These are phyloP conservation scores for Acanthacorydalis orientalis DNA, from an alignment of 2,888 invertebrate genomes.

Conservation along the genomic window DNA sequence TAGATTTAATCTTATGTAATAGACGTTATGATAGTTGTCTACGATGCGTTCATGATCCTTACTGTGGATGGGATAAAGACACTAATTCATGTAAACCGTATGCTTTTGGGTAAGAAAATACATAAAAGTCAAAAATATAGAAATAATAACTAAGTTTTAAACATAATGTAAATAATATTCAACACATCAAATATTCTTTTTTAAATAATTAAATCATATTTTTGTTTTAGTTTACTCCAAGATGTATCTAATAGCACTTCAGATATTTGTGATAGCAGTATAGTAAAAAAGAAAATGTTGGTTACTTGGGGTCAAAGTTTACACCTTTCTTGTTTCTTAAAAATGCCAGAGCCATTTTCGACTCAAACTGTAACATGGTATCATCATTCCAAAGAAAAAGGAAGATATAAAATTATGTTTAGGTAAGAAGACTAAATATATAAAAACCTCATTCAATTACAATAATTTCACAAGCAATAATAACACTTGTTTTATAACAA, in stretches of 20 bases:
- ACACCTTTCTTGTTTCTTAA: slow-evolving; percentile 37
- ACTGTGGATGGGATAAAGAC: slow-evolving; percentile 54
- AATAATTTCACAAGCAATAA: no score
- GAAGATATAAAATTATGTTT: slow-evolving; percentile 35
- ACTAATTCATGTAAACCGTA: slow-evolving; percentile 38
- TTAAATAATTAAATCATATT: not conserved
- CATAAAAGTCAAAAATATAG: not conserved
- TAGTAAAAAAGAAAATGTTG: slow-evolving; percentile 34
- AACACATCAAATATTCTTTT: no score
- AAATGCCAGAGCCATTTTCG: slow-evolving; percentile 31
- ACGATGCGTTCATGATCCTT: slow-evolving; percentile 45
- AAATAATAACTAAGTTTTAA: not conserved
- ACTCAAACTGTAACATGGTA: slow-evolving; percentile 33
- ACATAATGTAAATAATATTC: not conserved
- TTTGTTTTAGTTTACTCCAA: slow-evolving; percentile 28
- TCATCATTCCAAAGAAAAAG: slow-evolving; percentile 35
- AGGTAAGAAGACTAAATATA: slow-evolving; percentile 25
- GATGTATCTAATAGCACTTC: slow-evolving; percentile 42
- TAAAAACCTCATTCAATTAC: no score
- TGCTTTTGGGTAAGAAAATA: slow-evolving; percentile 24
- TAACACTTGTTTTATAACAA: no score
- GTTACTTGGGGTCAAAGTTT: slow-evolving; percentile 46
- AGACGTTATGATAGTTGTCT: slow-evolving; percentile 42
- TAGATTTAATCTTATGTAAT: slow-evolving; percentile 33
- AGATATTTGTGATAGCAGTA: slow-evolving; percentile 37